phyloP scores from a whole-genome alignment of 2,113 vertebrate genomes.

The Scytalopus superciliaris region DNA sequence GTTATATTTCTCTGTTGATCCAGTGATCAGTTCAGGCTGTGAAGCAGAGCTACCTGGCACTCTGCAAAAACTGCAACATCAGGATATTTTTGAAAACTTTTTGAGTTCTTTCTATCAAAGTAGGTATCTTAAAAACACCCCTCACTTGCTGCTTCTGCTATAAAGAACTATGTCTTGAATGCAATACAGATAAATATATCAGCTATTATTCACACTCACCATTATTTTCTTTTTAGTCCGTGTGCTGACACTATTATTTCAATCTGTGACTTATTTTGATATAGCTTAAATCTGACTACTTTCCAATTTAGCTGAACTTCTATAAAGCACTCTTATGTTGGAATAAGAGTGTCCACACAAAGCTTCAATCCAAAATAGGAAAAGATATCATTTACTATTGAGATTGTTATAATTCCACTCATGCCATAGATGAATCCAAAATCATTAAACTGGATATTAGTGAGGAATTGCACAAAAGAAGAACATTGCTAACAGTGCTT shows the following conservation, averaged over 20 bases:
- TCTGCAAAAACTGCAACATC: background rate
- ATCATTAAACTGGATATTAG: background rate
- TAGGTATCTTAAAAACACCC: background rate
- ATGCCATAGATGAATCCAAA: background rate
- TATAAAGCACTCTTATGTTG: background rate
- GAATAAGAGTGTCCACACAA: background rate
- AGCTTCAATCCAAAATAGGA: background rate
- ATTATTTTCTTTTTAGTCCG: background rate
- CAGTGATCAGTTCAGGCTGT: background rate
- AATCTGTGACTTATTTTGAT: background rate
- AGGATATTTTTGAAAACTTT: background rate
- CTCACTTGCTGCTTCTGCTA: background rate
- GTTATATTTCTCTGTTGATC: background rate
- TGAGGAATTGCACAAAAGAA: background rate
- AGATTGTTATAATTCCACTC: background rate
- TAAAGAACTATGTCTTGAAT: background rate
- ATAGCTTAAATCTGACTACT: background rate
- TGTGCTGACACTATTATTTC: background rate
- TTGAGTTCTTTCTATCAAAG: background rate
- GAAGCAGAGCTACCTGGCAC: background rate
- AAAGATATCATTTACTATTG: background rate
- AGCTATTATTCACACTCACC: background rate
- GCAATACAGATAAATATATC: background rate
- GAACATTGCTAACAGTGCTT: background rate
- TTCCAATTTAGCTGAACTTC: background rate